These are phyloP conservation scores for Rhingia rostrata DNA, from an alignment of 2,888 invertebrate species.

Conservation along the genomic window DNA sequence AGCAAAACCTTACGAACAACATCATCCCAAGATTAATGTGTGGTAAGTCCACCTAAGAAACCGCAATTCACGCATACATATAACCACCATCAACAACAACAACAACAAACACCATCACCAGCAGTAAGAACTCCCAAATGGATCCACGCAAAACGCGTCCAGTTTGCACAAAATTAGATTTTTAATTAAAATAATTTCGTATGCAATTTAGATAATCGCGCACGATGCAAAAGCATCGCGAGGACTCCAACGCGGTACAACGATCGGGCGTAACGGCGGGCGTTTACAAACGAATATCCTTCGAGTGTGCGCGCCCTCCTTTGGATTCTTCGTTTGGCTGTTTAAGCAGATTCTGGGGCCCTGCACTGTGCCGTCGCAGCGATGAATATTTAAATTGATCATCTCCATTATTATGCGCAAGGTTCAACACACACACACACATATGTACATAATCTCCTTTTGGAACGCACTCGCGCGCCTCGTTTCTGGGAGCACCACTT, in stretches of 20 bases:
- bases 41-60: conserved; percentile 34
- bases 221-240: conserved; percentile 72
- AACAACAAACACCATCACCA: conserved; percentile 1
- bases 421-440: conserved; percentile 8
- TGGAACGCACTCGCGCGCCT: conserved; percentile 34
- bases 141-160: conserved; percentile 43
- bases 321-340: conserved; percentile 36
- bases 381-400: conserved; percentile 82
- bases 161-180: conserved; percentile 81
- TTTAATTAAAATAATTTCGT: conserved; percentile 83
- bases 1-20: conserved; percentile 38
- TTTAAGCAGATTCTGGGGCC: conserved; percentile 62
- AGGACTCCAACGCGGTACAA: conserved; percentile 61
- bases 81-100: not conserved
- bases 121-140: not conserved
- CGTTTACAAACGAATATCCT: conserved; percentile 75
- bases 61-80: conserved; percentile 26
- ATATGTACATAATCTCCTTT: conserved; percentile 19
- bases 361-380: conserved; percentile 25
- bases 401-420: conserved; percentile 80
- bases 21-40: conserved; percentile 68
- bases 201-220: conserved; percentile 84
- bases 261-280: conserved; percentile 75
- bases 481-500: conserved; percentile 50
- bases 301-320: conserved; percentile 63